These are phyloP conservation scores for Frankliniella fusca DNA, from an alignment of 2,888 invertebrate species.

Conservation along the genomic window DNA sequence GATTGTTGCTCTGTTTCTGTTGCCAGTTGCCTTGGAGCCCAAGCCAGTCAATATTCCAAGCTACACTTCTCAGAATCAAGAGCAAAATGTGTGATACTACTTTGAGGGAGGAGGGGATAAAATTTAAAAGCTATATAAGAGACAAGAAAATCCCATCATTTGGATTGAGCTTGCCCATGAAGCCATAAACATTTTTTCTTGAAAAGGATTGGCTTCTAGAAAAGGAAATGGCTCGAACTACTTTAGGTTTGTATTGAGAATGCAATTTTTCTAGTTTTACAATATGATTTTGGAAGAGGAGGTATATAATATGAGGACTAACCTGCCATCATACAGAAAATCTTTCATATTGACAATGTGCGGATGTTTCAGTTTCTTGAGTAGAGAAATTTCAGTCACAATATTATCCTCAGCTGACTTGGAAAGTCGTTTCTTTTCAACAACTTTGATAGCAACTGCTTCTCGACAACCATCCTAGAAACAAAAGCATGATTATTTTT, in stretches of 20 bases:
- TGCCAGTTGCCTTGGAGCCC: neutral
- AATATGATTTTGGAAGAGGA: neutral
- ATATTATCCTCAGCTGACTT: constrained; percentile 72
- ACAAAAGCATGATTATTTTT: constrained; percentile 34
- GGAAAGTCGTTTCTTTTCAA: constrained; percentile 66
- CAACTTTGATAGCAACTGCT: constrained; percentile 77
- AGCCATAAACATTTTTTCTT: no score
- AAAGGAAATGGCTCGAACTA: neutral
- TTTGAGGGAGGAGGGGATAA: neutral
- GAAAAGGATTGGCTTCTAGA: no score
- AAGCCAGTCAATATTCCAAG: neutral
- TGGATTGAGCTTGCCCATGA: no score
- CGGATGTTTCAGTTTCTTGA: constrained; percentile 73
- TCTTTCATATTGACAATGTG: constrained; percentile 79
- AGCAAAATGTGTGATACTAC: no score
- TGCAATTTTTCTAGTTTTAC: neutral
- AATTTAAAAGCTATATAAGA: neutral
- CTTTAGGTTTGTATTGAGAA: neutral
- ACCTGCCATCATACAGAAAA: constrained; percentile 74
- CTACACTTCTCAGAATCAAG: neutral
- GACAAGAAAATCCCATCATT: neutral
- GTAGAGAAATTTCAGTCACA: constrained; percentile 72
- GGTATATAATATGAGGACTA: constrained; percentile 38
- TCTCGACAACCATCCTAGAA: constrained; percentile 57
- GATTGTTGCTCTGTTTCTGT: constrained; percentile 27